A percentile compares a stretch with the other conserved stretches of the same genome.
phyloP scores from a whole-genome alignment of 2,113 vertebrate species.

The Tychaedon coryphoeus region DNA sequence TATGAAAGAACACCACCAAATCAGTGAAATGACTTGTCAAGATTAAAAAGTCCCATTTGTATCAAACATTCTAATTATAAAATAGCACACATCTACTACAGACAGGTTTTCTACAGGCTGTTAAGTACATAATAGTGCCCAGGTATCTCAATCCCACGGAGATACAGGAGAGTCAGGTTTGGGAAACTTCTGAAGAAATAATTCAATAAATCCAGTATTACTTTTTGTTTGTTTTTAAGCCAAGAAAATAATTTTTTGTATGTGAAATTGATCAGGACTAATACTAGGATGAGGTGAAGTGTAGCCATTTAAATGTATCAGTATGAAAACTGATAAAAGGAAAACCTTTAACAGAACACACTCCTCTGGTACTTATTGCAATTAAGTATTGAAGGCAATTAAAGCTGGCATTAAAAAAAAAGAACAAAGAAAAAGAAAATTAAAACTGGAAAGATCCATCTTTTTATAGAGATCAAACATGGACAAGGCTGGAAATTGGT shows the following conservation, averaged over 20 bases:
- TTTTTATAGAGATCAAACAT: not conserved
- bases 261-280: not conserved
- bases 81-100: not conserved
- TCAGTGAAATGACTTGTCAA: not conserved
- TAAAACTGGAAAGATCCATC: not conserved
- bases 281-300: not conserved
- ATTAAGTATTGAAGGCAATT: not conserved
- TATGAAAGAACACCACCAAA: not conserved
- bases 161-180: not conserved
- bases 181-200: not conserved
- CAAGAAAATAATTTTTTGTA: not conserved
- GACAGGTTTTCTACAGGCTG: not conserved
- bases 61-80: not conserved
- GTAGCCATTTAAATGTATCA: not conserved
- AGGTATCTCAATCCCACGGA: not conserved
- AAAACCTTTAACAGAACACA: not conserved
- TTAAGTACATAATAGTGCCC: not conserved
- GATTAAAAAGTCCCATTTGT: not conserved
- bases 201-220: not conserved
- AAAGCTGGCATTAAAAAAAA: not conserved
- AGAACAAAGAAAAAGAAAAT: not conserved
- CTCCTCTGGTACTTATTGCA: not conserved
- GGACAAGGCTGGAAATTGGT: not conserved
- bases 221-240: not conserved
- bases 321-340: not conserved